A percentile compares a stretch with the other conserved stretches of the same genome.
phyloP scores from a whole-genome alignment of 2,888 invertebrate species.

The Rhamphomyia laevipes region DNA sequence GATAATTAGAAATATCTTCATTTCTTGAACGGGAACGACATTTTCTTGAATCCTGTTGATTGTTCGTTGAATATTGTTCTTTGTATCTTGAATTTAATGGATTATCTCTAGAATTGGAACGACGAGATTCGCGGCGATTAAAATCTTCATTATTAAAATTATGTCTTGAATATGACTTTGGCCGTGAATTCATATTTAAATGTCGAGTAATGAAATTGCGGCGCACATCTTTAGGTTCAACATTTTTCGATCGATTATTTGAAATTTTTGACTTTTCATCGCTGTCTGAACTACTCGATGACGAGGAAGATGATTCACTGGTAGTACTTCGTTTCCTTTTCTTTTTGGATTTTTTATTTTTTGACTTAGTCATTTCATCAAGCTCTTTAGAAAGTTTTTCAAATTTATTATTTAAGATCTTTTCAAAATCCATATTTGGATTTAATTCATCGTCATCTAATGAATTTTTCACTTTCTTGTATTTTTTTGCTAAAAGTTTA shows the following conservation, averaged over 20 bases:
- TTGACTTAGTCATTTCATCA: conserved; percentile 27
- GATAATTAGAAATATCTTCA: no score
- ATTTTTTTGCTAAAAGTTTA: conserved; percentile 55
- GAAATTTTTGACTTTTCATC: neutral
- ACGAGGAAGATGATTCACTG: neutral
- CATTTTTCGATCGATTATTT: neutral
- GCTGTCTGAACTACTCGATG: neutral
- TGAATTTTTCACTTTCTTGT: conserved; percentile 50
- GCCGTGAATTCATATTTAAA: no score
- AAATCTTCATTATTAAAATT: no score
- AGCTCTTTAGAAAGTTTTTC: conserved; percentile 34
- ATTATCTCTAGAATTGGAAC: no score
- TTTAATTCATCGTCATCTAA: conserved; percentile 21
- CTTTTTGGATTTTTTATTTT: conserved; percentile 12
- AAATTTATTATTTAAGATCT: conserved; percentile 33
- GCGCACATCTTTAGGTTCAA: neutral
- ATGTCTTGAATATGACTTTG: no score
- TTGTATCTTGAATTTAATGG: no score
- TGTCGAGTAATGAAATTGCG: neutral
- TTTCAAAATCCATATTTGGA: conserved; percentile 28
- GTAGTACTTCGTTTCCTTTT: neutral
- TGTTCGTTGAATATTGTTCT: no score
- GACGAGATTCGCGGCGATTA: no score
- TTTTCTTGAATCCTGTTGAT: no score
- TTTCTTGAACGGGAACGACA: no score